Evolutionary conservation across 2,888 invertebrate species (phyloP), one percentile per base, ranked within the genome.

Genomic region (Tenthredo amoena): DNA sequence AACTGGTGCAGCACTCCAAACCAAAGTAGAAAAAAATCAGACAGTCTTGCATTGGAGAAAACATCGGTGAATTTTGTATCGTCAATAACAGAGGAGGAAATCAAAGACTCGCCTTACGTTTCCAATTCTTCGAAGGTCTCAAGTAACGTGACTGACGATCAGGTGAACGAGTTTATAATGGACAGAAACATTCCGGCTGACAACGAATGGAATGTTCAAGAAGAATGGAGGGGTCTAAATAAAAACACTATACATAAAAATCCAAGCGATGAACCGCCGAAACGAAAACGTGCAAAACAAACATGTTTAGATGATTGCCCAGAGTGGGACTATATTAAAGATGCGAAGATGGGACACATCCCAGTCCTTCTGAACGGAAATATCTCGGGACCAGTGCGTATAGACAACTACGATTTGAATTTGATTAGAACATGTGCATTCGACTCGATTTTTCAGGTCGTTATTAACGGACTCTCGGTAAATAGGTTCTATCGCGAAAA

Each of bases 281-380:
- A 77, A 50, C 50, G 55, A 26, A 77, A 77, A 34, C 77, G 50
- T 4, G 15, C 77, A 3, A 47, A 50, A 31, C 77, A 21, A 55
- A 18, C 77, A 9, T 55, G 34, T 55, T 34, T 55, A 31, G 77
- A 77, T 34, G 31, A 50, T 55, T 77, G 77, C 6, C 77, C 31
- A 21, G 77, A 77, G 55, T 77, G 77, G 77, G 55, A 77, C n/a
- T 77, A 77, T 18, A 77, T 77, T 12, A 77, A 50, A 77, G 77
- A 77, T 15, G 50, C 31, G 4, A 50, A 77, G 50, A 37, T 50
- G 15, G 77, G 50, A 21, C 50, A 50, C 77, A 77, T 77, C 12
- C 31, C 77, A 21, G 50, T 77, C 37, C 47, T 77, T 26, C 18
- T 31, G 77, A 77, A 77, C 18, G 77, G 77, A 4, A 26, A 50